Base-by-base conservation (phyloP, 1,140 invertebrate genomes). In the Odontomachus brunneus region DNA sequence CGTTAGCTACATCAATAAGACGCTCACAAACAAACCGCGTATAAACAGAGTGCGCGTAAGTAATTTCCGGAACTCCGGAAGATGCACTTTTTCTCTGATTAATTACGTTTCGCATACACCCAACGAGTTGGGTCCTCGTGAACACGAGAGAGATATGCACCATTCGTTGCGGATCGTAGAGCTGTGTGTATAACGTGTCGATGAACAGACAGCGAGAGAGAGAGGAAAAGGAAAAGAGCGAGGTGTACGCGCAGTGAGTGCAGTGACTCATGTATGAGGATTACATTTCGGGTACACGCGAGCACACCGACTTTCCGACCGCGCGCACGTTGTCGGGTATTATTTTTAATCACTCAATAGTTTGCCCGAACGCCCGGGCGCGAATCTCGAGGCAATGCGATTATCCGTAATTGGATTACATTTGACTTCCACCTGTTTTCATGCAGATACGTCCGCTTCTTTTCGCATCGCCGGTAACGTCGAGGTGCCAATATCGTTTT, bases 291-390 rank as follows among this genome's bases (percentile, higher is more conserved):
- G 59, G 82, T 48, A 88, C 80, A 88, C 80, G 76, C 60, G 85
- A 83, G 53, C 69, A 38, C 72, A 76, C 55, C 38, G 38, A 44
- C 38, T 44, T 84, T 86, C 33, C 74, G 55, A 86, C 67, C 66
- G 65, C 59, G 63, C 24, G 65, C 59, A 59, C 24, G 57, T 57
- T 26, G 57, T 71, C n/a, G 14, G 60, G 51, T 82, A 86, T 88
- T 84, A 85, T 88, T 86, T 89, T 83, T 84, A 86, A 86, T 89
- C 72, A 72, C 49, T 84, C 65, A 48, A 88, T 89, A 83, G 66
- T 67, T 83, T 55, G 24, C 33, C 33, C 38, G 71, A 80, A 84
- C 75, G 63, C 29, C 33, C 57, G 65, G 69, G 75, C 60, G 33
- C 44, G 66, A 74, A 73, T 86, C 69, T 72, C 57, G 60, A 87